These are phyloP conservation scores for Virgularia gustaviana DNA, from an alignment of 92 coral and sea anemone species.

Conservation along the genomic window DNA sequence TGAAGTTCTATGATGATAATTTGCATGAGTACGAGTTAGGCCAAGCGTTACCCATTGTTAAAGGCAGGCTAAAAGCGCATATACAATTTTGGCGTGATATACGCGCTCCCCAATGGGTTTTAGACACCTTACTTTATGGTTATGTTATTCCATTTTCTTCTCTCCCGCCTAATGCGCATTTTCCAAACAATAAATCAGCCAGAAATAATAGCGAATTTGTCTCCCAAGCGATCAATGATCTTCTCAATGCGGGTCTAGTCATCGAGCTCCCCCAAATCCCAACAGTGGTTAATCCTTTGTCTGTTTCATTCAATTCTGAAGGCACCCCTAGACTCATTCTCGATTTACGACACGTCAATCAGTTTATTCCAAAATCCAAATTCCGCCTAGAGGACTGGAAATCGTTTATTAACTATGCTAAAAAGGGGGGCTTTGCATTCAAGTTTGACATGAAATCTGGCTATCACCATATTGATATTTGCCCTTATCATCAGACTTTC, in stretches of 20 bases:
- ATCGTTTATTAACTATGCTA: not conserved
- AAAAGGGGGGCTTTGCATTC: conserved; percentile 29
- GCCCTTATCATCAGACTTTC: conserved; percentile 48
- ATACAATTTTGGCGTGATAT: conserved; percentile 45
- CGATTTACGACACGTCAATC: conserved; percentile 23
- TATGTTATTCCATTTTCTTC: conserved; percentile 49
- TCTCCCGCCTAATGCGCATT: conserved; percentile 42
- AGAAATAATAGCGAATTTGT: conserved; percentile 41
- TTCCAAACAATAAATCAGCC: conserved; percentile 54
- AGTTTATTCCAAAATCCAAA: conserved; percentile 1
- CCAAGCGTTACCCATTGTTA: conserved; percentile 1
- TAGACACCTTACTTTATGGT: conserved; percentile 32
- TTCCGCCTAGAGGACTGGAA: conserved; percentile 15
- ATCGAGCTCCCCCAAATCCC: conserved; percentile 32
- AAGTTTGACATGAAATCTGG: conserved; percentile 54
- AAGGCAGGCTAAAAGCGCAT: conserved; percentile 39
- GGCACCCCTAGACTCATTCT: conserved; percentile 38
- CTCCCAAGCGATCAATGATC: conserved; percentile 36
- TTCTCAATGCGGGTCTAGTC: conserved; percentile 41
- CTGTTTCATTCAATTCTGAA: conserved; percentile 45
- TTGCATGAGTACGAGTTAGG: not conserved
- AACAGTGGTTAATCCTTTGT: conserved; percentile 44
- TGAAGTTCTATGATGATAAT: not conserved
- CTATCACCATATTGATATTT: conserved; percentile 56
- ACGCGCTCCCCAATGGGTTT: conserved; percentile 34